These are phyloP conservation scores for Trinectes maculatus DNA, from an alignment of 2,113 vertebrate genomes.

Conservation along the genomic window DNA sequence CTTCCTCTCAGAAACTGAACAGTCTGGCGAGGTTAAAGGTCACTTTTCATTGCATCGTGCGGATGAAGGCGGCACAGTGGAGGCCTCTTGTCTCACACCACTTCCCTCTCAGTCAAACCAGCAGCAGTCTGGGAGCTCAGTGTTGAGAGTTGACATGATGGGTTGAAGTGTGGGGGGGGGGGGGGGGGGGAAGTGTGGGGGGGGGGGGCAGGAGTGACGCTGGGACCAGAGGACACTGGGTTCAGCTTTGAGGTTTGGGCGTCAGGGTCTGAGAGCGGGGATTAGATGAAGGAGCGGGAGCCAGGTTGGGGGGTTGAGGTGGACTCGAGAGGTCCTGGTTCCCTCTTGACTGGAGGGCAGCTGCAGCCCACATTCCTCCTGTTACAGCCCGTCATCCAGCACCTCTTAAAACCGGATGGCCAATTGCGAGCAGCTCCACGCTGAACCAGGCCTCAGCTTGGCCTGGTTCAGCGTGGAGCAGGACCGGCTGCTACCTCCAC, in stretches of 20 bases:
- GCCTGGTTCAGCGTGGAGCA: constrained; percentile 6
- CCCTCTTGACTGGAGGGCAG: constrained; percentile 32
- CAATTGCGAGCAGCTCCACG: constrained; percentile 39
- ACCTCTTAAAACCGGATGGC: constrained; percentile 69
- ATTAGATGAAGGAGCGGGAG: constrained; percentile 39
- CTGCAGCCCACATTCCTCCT: constrained; percentile 64
- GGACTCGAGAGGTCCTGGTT: constrained; percentile 11
- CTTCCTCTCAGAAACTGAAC: neutral
- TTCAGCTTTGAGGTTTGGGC: constrained; percentile 31
- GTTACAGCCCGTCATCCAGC: constrained; percentile 48
- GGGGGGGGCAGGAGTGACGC: neutral
- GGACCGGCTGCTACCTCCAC: constrained; percentile 19
- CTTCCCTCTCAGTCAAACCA: constrained; percentile 26
- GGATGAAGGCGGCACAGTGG: neutral
- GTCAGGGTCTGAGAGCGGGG: constrained; percentile 28
- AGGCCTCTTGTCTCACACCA: constrained; percentile 12
- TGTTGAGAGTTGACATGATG: neutral
- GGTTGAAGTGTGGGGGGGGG: constrained; percentile 1
- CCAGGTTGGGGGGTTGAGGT: constrained; percentile 13
- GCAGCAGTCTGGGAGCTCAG: neutral
- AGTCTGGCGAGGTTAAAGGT: constrained; percentile 3
- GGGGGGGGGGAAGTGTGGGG: neutral
- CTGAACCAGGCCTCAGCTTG: constrained; percentile 30
- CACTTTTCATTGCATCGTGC: constrained; percentile 1
- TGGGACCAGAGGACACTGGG: neutral